Conservation (phyloP, 2,113 vertebrate genomes). For the Pavo muticus region DNA sequence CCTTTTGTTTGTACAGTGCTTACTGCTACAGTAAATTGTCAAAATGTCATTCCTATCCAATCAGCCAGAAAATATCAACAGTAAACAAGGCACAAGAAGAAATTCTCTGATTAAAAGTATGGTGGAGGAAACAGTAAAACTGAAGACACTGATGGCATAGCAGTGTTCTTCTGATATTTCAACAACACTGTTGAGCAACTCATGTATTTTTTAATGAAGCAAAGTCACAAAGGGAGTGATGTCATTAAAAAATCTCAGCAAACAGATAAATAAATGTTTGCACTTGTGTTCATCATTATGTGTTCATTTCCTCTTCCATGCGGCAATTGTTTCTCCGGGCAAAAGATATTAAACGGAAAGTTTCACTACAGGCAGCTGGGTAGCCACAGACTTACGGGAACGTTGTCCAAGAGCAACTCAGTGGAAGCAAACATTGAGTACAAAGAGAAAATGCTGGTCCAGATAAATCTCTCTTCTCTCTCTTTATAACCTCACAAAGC, state of each 20-base stretch:
- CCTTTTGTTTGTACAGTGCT: constrained; percentile 92
- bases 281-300: background rate
- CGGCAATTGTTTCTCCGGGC: background rate
- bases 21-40: constrained; percentile 92
- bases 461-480: background rate
- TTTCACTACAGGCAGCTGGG: background rate
- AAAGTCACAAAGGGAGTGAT: constrained; percentile 10
- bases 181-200: constrained; percentile 18
- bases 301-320: background rate
- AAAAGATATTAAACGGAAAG: background rate
- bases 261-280: constrained; percentile 35
- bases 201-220: constrained; percentile 72
- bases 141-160: constrained; percentile 10
- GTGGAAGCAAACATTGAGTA: background rate
- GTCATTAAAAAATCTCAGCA: constrained; percentile 15
- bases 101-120: constrained; percentile 85
- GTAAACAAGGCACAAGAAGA: constrained; percentile 86
- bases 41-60: constrained; percentile 93
- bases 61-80: constrained; percentile 87
- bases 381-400: background rate
- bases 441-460: background rate
- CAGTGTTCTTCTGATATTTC: constrained; percentile 42
- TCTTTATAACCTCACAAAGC: background rate
- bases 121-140: constrained; percentile 52
- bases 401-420: background rate